Evolutionary conservation across 2,113 vertebrate genomes (phyloP).

Genomic region (Corythoichthys intestinalis): DNA sequence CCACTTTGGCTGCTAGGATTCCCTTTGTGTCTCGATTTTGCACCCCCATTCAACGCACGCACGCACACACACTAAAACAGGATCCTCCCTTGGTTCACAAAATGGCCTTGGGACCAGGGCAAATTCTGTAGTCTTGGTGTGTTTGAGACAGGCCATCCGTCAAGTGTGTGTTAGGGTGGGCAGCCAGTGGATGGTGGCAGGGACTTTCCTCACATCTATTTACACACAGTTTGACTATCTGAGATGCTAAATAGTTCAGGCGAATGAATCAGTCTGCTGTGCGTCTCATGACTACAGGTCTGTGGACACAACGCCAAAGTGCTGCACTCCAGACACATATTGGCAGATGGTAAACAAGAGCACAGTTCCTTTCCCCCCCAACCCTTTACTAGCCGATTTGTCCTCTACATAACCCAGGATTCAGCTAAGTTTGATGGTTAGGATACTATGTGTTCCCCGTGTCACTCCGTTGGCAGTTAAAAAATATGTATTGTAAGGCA

Average conservation of each 20-base stretch:
- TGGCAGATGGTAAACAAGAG: conserved; percentile 25
- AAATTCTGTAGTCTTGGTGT: conserved; percentile 61
- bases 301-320: conserved; percentile 11
- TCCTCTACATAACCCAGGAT: conserved; percentile 24
- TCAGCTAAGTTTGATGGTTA: conserved; percentile 26
- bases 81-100: conserved; percentile 52
- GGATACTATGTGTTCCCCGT: conserved; percentile 28
- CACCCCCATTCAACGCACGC: conserved; percentile 36
- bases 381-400: conserved; percentile 16
- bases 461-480: conserved; percentile 1
- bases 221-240: conserved; percentile 51
- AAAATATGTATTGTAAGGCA: not conserved
- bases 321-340: conserved; percentile 15
- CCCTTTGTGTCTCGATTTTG: conserved; percentile 66
- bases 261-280: conserved; percentile 49
- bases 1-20: conserved; percentile 41
- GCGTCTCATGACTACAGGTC: conserved; percentile 33
- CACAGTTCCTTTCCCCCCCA: not conserved
- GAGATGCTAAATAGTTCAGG: conserved; percentile 41
- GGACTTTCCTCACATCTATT: conserved; percentile 40
- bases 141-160: conserved; percentile 60
- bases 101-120: conserved; percentile 64
- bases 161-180: conserved; percentile 38
- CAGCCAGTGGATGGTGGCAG: not conserved
- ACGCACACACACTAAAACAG: conserved; percentile 10